Evolutionary conservation across 2,888 invertebrate species (phyloP), one percentile per base, ranked within the genome.

Genomic region (Phaedon cochleariae): DNA sequence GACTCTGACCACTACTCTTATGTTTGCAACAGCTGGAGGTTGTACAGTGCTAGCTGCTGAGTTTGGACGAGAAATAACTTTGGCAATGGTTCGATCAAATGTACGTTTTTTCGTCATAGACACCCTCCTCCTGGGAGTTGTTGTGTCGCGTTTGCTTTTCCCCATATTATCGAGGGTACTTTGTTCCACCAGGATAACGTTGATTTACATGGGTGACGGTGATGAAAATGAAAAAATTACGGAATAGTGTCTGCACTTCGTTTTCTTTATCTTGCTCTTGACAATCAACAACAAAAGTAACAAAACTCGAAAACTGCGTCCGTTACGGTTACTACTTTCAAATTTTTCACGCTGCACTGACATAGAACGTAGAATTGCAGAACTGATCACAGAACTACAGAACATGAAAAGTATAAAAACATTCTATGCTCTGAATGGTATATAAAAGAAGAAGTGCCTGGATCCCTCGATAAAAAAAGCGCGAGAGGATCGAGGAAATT

Each of bases 1-100:
- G 1, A 96, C 91, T 52, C 96, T 87, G 0, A 96, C 92, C 57
- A 92, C 92, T 3, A 96, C 96, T 84, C 90, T 91, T 22, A 95
- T 91, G 75, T 89, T 90, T 12, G 88, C 83, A 12, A 64, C 61
- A n/a, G 67, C 22, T 6, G 65, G 52, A 18, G 37, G 9, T 62
- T 64, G 37, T 17, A 37, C 46, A 34, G 17, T 34, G 12, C 57
- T 45, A 31, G 55, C 53, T 18, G 57, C 52, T 12, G 71, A 64
- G n/a, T 59, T 65, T 17, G 74, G 71, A 12, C 70, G 66, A 37
- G 73, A 62, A 20, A 72, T 29, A 7, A 63, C 66, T 57, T 67
- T 74, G 20, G 64, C 54, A 26, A 72, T 68, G 18, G 62, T 63
- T 22, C 65, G 59, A 45, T 63, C 58, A 12, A 58, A 58, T 5